Evolutionary conservation across 2,888 invertebrate genomes (phyloP).

Genomic region (Andrena praecox): DNA sequence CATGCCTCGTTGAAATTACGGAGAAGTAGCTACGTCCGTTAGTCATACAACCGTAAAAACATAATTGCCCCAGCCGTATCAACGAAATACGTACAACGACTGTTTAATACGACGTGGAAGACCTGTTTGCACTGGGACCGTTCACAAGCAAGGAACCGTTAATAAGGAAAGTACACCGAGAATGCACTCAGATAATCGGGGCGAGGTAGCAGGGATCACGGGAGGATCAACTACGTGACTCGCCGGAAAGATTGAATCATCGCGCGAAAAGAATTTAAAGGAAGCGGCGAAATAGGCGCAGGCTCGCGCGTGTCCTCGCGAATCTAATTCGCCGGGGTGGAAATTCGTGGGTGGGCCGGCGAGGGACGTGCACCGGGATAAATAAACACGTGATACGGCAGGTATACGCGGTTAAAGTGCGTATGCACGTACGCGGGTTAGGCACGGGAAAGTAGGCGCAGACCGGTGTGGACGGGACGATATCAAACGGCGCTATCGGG

Average conservation of each 20-base stretch:
- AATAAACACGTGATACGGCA: slow-evolving; percentile 44
- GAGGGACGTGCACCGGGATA: neutral
- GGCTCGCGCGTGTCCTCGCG: neutral
- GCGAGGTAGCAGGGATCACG: neutral
- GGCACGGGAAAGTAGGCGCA: slow-evolving; percentile 55
- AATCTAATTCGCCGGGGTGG: neutral
- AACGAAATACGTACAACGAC: neutral
- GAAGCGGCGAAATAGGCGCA: neutral
- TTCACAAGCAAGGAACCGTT: neutral
- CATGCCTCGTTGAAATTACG: no score
- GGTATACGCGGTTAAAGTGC: slow-evolving; percentile 36
- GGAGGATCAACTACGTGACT: neutral
- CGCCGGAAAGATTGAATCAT: neutral
- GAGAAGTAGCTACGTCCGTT: no score
- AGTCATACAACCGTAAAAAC: neutral
- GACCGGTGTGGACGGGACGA: slow-evolving; percentile 43
- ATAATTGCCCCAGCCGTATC: neutral
- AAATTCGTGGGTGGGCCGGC: slow-evolving; percentile 5
- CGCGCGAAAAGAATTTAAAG: neutral
- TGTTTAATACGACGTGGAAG: neutral
- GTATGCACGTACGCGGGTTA: slow-evolving; percentile 51
- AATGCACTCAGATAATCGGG: neutral
- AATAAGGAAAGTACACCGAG: neutral
- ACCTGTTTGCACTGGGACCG: slow-evolving; percentile 1
- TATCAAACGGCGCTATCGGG: slow-evolving; percentile 64